Base-by-base conservation (phyloP, 2,888 invertebrate species). In the Epiblema foenella region DNA sequence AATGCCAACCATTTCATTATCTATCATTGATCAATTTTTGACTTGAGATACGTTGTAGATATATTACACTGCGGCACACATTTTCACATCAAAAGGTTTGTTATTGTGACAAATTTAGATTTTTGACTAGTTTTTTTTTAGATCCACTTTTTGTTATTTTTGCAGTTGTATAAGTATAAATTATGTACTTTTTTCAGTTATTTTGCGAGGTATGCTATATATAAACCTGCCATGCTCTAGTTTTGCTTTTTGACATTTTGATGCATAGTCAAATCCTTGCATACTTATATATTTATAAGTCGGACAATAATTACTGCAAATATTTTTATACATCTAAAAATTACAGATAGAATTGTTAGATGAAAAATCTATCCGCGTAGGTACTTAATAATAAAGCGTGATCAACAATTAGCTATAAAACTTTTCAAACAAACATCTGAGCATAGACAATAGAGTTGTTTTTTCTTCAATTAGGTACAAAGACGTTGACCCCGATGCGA, bases 401-500 rank as follows among this genome's bases (percentile, higher is more conserved):
- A 52, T 56, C 46, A n/a, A 54, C 33, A 58, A 70, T 59, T 70
- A 46, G 18, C 42, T 33, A 65, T 59, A 64, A 59, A 65, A 52
- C 58, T 33, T 33, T 46, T 59, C 11, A 17, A 18, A 54, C 54
- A 59, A 59, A 59, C 59, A 49, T 54, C 52, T 33, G 9, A 46
- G 33, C 46, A 66, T 66, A 56, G 70, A 65, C 65, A 65, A 49
- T 54, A 52, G 42, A 59, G 54, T 66, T 64, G 58, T 69, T 62
- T 51, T 62, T 65, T 58, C n/a, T 70, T 66, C 64, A 52, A 70
- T 70, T 65, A n/a, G n/a, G n/a, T n/a, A 66, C 54, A 49, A 70
- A 60, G 70, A 70, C 65, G 37, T 66, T 59, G 70, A 70, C 70
- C 70, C 70, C 70, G 60, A 78, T 79, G 77, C 78, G 76, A 80